A percentile compares a stretch with the other conserved stretches of the same genome.
phyloP scores from a whole-genome alignment of 1,140 invertebrate genomes.

The Diabrotica undecimpunctata region DNA sequence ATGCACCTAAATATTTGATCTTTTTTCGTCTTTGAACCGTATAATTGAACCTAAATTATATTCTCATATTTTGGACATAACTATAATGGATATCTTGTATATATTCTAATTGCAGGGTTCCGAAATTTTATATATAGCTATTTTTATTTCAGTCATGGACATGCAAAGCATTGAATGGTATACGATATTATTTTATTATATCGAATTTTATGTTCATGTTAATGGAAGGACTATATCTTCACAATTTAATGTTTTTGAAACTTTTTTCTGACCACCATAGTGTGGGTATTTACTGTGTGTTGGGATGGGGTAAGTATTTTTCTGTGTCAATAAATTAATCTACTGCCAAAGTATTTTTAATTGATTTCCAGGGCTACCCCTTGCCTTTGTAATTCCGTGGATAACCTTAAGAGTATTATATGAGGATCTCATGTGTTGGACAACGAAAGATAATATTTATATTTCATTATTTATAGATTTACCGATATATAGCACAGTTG shows the following conservation, averaged over 20 bases:
- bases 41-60: too few species aligned
- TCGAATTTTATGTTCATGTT: slow-evolving; percentile 80
- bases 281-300: slow-evolving; percentile 63
- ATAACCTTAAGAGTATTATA: slow-evolving; percentile 52
- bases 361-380: slow-evolving; percentile 50
- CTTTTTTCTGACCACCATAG: slow-evolving; percentile 67
- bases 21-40: too few species aligned
- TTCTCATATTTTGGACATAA: too few species aligned
- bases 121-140: slow-evolving; percentile 33
- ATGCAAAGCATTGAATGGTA: slow-evolving; percentile 65
- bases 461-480: slow-evolving; percentile 62
- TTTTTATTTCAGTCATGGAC: slow-evolving; percentile 63
- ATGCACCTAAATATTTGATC: too few species aligned
- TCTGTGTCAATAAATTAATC: background rate
- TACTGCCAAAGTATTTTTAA: too few species aligned
- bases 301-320: slow-evolving; percentile 69
- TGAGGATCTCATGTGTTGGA: slow-evolving; percentile 68
- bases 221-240: slow-evolving; percentile 78
- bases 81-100: too few species aligned
- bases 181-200: slow-evolving; percentile 70
- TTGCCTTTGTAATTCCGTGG: slow-evolving; percentile 60
- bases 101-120: background rate
- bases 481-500: slow-evolving; percentile 63
- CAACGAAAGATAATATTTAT: slow-evolving; percentile 55
- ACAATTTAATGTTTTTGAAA: slow-evolving; percentile 72